Evolutionary conservation across 2,113 vertebrate species (phyloP).

Genomic region (Mungos mungo): DNA sequence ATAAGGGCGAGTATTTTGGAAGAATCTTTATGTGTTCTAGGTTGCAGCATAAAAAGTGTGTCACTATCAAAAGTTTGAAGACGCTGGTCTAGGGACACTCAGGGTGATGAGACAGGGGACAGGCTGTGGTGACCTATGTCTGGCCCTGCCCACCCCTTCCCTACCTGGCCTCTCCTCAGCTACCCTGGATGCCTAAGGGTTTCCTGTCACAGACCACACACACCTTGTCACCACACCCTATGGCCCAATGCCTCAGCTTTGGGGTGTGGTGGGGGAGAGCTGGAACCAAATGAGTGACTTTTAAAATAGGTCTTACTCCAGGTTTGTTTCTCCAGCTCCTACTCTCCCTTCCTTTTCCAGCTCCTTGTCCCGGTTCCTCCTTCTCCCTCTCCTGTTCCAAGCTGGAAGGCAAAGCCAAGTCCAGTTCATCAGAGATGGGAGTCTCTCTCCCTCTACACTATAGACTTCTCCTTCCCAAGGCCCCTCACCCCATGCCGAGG

Average conservation of each 20-base stretch:
- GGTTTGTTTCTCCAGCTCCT: slow-evolving; percentile 15
- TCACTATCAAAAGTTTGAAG: not conserved
- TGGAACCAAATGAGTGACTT: slow-evolving; percentile 59
- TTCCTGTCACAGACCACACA: slow-evolving; percentile 53
- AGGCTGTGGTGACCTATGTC: not conserved
- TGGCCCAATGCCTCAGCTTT: slow-evolving; percentile 3
- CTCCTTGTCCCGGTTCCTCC: not conserved
- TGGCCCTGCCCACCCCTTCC: not conserved
- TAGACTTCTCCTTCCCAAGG: not conserved
- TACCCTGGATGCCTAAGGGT: not conserved
- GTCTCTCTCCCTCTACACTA: not conserved
- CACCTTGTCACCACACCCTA: slow-evolving; percentile 68
- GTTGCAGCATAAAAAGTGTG: not conserved
- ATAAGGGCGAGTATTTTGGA: not conserved
- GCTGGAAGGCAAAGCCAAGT: slow-evolving; percentile 18
- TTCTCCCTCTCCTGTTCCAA: not conserved
- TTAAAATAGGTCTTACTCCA: slow-evolving; percentile 53
- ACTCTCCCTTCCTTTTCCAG: slow-evolving; percentile 22
- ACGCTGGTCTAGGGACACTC: not conserved
- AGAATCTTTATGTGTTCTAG: not conserved
- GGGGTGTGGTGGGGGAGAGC: slow-evolving; percentile 50
- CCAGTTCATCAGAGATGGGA: not conserved
- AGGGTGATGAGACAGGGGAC: not conserved
- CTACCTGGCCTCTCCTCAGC: not conserved
- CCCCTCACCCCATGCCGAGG: not conserved